A percentile compares a stretch with the other conserved stretches of the same genome.
These are phyloP conservation scores for Hipparchia sbordonii DNA, from an alignment of 2,888 invertebrate genomes.

Conservation along the genomic window DNA sequence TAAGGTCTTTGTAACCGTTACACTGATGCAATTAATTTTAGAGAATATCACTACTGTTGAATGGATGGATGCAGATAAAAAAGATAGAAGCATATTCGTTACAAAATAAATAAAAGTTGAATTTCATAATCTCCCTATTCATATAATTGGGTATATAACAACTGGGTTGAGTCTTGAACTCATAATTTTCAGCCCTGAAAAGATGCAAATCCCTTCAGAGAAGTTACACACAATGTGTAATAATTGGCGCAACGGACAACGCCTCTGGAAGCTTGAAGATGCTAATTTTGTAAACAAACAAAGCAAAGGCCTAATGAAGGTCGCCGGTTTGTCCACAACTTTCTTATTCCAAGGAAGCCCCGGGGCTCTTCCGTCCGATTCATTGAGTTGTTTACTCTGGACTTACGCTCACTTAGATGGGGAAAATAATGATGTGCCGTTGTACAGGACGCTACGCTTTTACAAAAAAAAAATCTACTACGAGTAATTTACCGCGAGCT, in stretches of 20 bases:
- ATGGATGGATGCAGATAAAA: too few species aligned
- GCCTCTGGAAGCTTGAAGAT: conserved; percentile 68
- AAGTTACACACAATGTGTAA: conserved; percentile 62
- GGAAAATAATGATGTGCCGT: conserved; percentile 45
- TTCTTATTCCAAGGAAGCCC: conserved; percentile 73
- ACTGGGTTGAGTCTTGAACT: conserved; percentile 25
- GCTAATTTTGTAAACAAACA: conserved; percentile 80
- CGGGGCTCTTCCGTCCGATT: conserved; percentile 73
- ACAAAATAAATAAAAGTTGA: not conserved
- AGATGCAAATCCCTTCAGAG: conserved; percentile 51
- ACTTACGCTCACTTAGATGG: conserved; percentile 64
- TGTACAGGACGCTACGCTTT: conserved; percentile 26
- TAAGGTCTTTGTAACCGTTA: too few species aligned
- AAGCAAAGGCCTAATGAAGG: conserved; percentile 78
- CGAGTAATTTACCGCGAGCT: not conserved
- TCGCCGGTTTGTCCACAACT: conserved; percentile 70
- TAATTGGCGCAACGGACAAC: conserved; percentile 64
- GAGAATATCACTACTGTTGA: too few species aligned
- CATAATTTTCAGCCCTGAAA: conserved; percentile 47
- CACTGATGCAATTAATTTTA: too few species aligned
- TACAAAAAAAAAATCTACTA: not conserved
- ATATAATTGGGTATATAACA: conserved; percentile 24
- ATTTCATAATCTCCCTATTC: conserved; percentile 5
- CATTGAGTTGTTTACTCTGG: conserved; percentile 79
- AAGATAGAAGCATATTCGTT: too few species aligned